Evolutionary conservation across 2,113 vertebrate genomes (phyloP).

Genomic region (Petroica traversi): DNA sequence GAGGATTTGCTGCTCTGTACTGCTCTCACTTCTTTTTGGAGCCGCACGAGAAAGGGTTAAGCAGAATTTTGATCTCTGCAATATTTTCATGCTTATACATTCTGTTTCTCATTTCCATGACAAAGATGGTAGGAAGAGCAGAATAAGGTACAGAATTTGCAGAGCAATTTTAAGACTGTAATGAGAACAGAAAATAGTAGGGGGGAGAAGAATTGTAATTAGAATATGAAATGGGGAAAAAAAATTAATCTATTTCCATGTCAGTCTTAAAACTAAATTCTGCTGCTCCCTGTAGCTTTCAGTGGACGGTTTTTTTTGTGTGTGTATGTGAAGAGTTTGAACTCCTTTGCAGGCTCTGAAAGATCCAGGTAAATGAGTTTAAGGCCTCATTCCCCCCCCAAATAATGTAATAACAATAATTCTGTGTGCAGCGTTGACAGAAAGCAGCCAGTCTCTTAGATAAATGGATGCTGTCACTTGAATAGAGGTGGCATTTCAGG

Average conservation of each 20-base stretch:
- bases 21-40: background rate
- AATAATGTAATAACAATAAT: conserved; percentile 38
- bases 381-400: background rate
- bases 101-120: conserved; percentile 83
- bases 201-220: conserved; percentile 78
- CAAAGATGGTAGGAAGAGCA: conserved; percentile 79
- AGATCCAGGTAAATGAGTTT: conserved; percentile 47
- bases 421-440: background rate
- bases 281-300: conserved; percentile 54
- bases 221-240: conserved; percentile 78
- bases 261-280: conserved; percentile 71
- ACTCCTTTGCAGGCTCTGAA: conserved; percentile 37
- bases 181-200: conserved; percentile 78
- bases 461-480: background rate
- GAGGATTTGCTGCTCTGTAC: background rate
- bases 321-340: background rate
- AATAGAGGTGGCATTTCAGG: background rate
- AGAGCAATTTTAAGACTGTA: conserved; percentile 81
- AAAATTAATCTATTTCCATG: conserved; percentile 79
- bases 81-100: conserved; percentile 76
- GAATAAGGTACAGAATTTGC: conserved; percentile 77
- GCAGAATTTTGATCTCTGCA: conserved; percentile 64
- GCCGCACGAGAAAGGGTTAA: conserved; percentile 66
- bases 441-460: background rate
- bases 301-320: background rate